Percentiles rank a stretch among this genome's conserved stretches.
These are phyloP conservation scores for Lithophane leautieri DNA, from an alignment of 2,888 invertebrate species.

Conservation along the genomic window DNA sequence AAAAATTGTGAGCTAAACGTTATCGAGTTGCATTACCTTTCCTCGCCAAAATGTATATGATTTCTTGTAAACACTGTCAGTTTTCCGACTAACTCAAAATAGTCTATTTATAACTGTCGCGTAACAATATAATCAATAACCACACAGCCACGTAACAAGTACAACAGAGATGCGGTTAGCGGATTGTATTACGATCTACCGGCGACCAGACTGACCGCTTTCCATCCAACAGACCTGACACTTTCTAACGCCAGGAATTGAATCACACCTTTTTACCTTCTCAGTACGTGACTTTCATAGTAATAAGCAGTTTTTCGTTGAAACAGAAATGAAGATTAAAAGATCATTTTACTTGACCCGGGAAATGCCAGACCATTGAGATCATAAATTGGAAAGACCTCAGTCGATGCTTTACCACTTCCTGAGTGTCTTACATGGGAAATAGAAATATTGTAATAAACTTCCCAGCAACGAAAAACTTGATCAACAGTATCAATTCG, in stretches of 20 bases:
- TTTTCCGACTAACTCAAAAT: slow-evolving; percentile 1
- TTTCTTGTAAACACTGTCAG: background rate
- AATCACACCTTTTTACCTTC: slow-evolving; percentile 28
- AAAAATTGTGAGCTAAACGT: background rate
- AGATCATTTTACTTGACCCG: background rate
- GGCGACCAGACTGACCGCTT: slow-evolving; percentile 51
- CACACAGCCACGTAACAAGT: slow-evolving; percentile 26
- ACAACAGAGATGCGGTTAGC: slow-evolving; percentile 35
- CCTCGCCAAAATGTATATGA: background rate
- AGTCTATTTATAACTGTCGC: background rate
- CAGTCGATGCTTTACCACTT: background rate
- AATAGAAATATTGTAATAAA: background rate
- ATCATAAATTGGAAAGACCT: background rate
- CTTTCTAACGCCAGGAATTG: slow-evolving; percentile 45
- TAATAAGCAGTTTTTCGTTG: background rate
- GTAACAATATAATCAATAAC: slow-evolving; percentile 10
- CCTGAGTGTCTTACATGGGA: background rate
- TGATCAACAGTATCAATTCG: background rate
- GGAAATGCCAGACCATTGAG: no score
- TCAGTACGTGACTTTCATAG: slow-evolving; percentile 27
- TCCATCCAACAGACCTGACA: slow-evolving; percentile 39
- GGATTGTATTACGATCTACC: slow-evolving; percentile 30
- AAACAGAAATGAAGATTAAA: background rate
- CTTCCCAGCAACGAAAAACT: background rate
- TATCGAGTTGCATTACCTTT: background rate